Conservation (phyloP, 2,888 invertebrate genomes). For the Diogma glabrata region DNA sequence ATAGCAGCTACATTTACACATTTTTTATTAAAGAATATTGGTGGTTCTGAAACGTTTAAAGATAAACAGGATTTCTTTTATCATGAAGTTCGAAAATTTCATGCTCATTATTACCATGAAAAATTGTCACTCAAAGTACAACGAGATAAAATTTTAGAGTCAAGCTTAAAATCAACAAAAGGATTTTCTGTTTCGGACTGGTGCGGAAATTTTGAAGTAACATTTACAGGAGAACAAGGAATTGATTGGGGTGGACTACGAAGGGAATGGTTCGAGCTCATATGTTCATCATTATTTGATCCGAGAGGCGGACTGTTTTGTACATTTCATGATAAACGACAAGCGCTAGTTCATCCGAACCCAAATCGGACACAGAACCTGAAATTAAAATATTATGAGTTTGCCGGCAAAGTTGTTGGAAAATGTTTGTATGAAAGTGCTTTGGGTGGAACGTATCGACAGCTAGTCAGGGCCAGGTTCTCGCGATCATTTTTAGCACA, state of each 20-base stretch:
- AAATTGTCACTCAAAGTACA: conserved; percentile 71
- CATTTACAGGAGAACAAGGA: conserved; percentile 89
- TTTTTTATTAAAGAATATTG: conserved; percentile 84
- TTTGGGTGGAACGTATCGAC: conserved; percentile 76
- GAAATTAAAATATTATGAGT: conserved; percentile 82
- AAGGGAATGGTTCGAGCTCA: conserved; percentile 88
- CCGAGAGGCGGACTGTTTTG: conserved; percentile 70
- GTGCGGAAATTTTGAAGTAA: conserved; percentile 89
- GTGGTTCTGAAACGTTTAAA: conserved; percentile 90
- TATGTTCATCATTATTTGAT: conserved; percentile 81
- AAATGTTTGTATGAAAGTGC: conserved; percentile 92
- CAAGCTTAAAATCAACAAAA: conserved; percentile 74
- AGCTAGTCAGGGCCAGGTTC: conserved; percentile 81
- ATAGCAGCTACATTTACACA: conserved; percentile 88
- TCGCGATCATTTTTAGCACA: conserved; percentile 88
- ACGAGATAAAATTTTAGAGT: conserved; percentile 69
- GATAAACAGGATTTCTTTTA: conserved; percentile 70
- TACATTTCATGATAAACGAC: conserved; percentile 74
- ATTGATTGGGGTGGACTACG: conserved; percentile 91
- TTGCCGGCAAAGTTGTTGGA: conserved; percentile 86
- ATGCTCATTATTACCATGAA: conserved; percentile 79
- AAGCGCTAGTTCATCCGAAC: conserved; percentile 85
- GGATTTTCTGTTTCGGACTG: conserved; percentile 80
- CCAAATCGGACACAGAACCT: conserved; percentile 61
- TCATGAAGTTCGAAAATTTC: conserved; percentile 70